Evolutionary conservation across 2,113 vertebrate genomes (phyloP).

Genomic region (Xenopus borealis): DNA sequence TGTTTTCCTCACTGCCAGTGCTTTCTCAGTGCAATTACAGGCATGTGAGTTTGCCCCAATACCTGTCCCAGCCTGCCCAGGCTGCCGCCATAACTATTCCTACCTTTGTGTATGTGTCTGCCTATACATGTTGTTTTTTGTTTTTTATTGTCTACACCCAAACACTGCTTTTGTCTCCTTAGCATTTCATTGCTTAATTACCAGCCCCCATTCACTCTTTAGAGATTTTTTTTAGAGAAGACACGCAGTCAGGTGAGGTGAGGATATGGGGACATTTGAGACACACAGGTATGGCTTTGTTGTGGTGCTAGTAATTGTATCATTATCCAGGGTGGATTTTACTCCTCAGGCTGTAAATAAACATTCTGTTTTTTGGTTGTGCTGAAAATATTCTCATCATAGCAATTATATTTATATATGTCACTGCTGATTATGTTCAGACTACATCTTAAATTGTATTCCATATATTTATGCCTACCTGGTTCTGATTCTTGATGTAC

Average conservation of each 20-base stretch:
- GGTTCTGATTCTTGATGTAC: too few species aligned
- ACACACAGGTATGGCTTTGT: not conserved
- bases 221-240: slow-evolving; percentile 32
- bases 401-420: too few species aligned
- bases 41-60: slow-evolving; percentile 18
- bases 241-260: slow-evolving; percentile 23
- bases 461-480: too few species aligned
- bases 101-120: slow-evolving; percentile 21
- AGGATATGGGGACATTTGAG: not conserved
- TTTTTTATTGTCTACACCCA: slow-evolving; percentile 27
- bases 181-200: not conserved
- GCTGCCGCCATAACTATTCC: slow-evolving; percentile 10
- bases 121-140: slow-evolving; percentile 29
- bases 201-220: slow-evolving; percentile 1
- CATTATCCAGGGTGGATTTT: not conserved
- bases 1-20: slow-evolving; percentile 31
- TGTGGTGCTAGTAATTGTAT: too few species aligned
- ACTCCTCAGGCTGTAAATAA: not conserved
- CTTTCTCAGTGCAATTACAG: slow-evolving; percentile 27
- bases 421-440: too few species aligned
- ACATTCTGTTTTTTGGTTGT: too few species aligned
- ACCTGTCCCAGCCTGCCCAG: slow-evolving; percentile 34
- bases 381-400: too few species aligned
- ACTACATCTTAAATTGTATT: too few species aligned
- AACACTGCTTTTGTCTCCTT: slow-evolving; percentile 23